Conservation (phyloP, 1,140 invertebrate species). For the Rhyzopertha dominica region DNA sequence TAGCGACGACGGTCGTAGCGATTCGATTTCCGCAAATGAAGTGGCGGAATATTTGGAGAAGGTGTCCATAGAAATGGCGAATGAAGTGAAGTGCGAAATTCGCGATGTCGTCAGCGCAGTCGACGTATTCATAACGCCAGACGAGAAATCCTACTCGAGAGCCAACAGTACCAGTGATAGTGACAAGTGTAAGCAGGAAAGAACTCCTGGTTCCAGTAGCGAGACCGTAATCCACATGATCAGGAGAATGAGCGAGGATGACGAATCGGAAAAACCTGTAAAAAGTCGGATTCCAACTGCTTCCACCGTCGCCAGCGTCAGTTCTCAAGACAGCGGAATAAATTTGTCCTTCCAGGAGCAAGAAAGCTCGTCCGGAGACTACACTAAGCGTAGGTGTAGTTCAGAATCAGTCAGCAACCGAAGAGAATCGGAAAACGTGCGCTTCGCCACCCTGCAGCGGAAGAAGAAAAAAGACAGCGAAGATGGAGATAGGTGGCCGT, state of each 20-base stretch:
- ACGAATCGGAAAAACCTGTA: conserved; percentile 23
- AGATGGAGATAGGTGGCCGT: conserved; percentile 57
- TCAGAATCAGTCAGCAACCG: conserved; percentile 28
- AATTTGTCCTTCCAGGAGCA: conserved; percentile 67
- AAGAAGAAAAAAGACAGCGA: conserved; percentile 27
- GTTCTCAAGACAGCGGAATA: conserved; percentile 72
- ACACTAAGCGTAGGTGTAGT: conserved; percentile 32
- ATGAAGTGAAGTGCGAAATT: conserved; percentile 72
- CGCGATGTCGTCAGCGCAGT: conserved; percentile 65
- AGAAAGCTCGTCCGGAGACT: conserved; percentile 42
- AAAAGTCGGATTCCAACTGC: conserved; percentile 22
- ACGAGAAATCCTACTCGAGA: conserved; percentile 39
- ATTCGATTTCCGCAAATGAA: conserved; percentile 65
- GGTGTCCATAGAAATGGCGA: conserved; percentile 70
- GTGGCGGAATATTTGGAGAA: conserved; percentile 70
- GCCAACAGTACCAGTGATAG: conserved; percentile 30
- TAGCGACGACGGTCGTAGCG: conserved; percentile 46
- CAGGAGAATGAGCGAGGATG: conserved; percentile 31
- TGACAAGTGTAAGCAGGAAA: conserved; percentile 17
- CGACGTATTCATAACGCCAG: conserved; percentile 62
- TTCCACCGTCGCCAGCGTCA: conserved; percentile 47
- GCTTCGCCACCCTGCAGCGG: conserved; percentile 32
- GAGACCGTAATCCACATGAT: conserved; percentile 38
- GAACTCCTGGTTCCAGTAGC: conserved; percentile 31
- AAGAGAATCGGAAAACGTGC: conserved; percentile 28